Evolutionary conservation across 2,888 invertebrate species (phyloP), one percentile per base, ranked within the genome.

Genomic region (Idaea dimidiata): DNA sequence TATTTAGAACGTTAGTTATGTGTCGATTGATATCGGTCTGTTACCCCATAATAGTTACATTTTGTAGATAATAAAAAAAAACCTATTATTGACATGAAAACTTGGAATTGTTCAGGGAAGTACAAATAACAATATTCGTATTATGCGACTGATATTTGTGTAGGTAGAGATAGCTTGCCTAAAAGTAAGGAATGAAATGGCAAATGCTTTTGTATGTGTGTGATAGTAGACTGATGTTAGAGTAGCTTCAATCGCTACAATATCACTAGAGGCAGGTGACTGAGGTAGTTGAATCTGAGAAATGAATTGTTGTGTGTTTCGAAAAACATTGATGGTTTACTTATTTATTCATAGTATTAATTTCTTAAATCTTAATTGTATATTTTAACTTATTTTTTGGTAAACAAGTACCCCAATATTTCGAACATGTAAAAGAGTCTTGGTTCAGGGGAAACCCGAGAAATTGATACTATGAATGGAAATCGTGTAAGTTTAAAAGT

Each of bases 1-100:
- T 66, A 61, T 68, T 64, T 66, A 65, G 67, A 54, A 16, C n/a
- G n/a, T 61, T 66, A 69, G 65, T 62, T 54, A 16, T 58, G 61
- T 61, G 56, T 59, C 17, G 62, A 64, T 63, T 53, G 54, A 59
- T 62, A 56, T 16, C 33, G 31, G 31, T 60, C 17, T 58, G 16
- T 57, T 58, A 62, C 61, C 63, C 43, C 60, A 32, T 60, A 63
- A 60, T 62, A 59, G 1, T 43, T 43, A 43, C 43, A 43, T 8
- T 59, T 53, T 43, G 14, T 59, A 59, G 17, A 53, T 17, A 5
- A 8, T 56, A 43, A 8, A 8, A 2, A 43, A 43, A 3, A 14
- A 43, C 43, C 10, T 43, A 43, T 43, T 14, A 43, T 14, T 43
- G 43, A 43, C 10, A 10, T 43, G 43, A 43, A 43, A 14, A 43